Conservation (phyloP, 1,140 invertebrate genomes). For the Musca vetustissima region DNA sequence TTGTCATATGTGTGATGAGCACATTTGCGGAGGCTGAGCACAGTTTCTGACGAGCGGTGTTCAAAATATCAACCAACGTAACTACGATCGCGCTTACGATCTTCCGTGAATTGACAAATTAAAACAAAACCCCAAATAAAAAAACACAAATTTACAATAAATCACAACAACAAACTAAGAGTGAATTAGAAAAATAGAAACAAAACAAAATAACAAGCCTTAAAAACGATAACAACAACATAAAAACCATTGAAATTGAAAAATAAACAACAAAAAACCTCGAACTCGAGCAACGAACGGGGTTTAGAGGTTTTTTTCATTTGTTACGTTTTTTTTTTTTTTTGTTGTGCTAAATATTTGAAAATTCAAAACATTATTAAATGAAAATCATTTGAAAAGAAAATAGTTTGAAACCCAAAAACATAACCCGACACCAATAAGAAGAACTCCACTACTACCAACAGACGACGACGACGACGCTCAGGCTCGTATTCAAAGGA, state of each 20-base stretch:
- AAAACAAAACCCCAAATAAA: not conserved
- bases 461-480: no score
- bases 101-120: no score
- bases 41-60: conserved; percentile 22
- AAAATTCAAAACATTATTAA: conserved; percentile 35
- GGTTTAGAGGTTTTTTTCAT: no score
- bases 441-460: not conserved
- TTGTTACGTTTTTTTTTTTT: no score
- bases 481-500: conserved; percentile 32
- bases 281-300: no score
- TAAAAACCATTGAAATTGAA: not conserved
- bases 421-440: not conserved
- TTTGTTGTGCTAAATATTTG: no score
- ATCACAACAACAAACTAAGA: not conserved
- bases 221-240: not conserved
- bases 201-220: conserved; percentile 5
- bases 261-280: no score
- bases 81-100: conserved; percentile 16
- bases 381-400: conserved; percentile 10
- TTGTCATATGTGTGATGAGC: no score
- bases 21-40: not conserved
- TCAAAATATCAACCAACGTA: conserved; percentile 13
- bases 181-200: not conserved
- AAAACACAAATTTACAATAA: not conserved
- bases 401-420: not conserved